These are phyloP conservation scores for Tinea semifulvella DNA, from an alignment of 2,888 invertebrate genomes.

Conservation along the genomic window DNA sequence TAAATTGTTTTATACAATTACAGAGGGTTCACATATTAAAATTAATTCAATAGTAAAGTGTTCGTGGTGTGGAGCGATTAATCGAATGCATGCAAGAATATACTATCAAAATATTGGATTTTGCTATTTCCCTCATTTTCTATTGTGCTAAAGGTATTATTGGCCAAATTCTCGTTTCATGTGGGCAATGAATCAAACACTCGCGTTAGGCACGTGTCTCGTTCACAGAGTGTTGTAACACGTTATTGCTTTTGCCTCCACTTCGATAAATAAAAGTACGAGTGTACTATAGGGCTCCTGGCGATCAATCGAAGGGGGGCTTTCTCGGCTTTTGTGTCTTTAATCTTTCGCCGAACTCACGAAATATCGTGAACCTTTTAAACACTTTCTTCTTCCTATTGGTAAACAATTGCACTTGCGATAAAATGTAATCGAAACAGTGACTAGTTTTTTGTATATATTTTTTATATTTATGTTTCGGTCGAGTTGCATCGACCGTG, in stretches of 20 bases:
- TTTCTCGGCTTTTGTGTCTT: neutral
- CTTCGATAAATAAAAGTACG: conserved; percentile 24
- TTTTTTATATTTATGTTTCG: no score
- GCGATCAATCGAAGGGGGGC: conserved; percentile 16
- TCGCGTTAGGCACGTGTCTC: conserved; percentile 13
- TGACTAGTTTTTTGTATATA: no score
- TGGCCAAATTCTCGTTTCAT: conserved; percentile 18
- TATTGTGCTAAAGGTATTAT: conserved; percentile 14
- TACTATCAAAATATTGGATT: conserved; percentile 14
- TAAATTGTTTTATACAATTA: neutral
- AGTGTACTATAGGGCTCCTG: conserved; percentile 20
- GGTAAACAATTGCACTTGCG: no score
- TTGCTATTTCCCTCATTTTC: neutral
- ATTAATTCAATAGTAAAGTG: neutral
- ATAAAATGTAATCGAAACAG: no score
- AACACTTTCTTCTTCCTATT: no score
- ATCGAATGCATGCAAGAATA: conserved; percentile 14
- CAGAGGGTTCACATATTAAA: neutral
- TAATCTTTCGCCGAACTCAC: conserved; percentile 5
- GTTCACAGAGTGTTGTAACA: conserved; percentile 23
- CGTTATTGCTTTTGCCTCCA: conserved; percentile 27
- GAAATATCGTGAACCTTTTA: conserved; percentile 3
- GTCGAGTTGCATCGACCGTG: no score
- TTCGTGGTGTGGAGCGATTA: neutral
- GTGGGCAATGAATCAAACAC: conserved; percentile 23